phyloP scores from a whole-genome alignment of 1,140 invertebrate species.

The Chrysoperla carnea region DNA sequence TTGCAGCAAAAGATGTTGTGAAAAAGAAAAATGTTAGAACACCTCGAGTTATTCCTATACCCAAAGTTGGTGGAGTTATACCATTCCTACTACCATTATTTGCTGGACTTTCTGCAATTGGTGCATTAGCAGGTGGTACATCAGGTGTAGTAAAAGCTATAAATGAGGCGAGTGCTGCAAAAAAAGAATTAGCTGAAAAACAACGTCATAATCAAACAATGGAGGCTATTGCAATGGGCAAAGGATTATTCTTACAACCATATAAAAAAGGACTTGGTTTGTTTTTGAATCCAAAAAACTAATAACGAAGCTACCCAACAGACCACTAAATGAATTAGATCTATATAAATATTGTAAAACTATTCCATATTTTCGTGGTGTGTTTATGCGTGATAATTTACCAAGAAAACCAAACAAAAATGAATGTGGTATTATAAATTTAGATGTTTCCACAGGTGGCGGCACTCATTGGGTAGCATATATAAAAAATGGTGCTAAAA shows the following conservation, averaged over 20 bases:
- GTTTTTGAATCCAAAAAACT: conserved; percentile 10
- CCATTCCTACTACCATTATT: conserved; percentile 6
- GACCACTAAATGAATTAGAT: conserved; percentile 11
- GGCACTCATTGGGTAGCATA: conserved; percentile 16
- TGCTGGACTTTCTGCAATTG: conserved; percentile 5
- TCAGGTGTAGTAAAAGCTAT: conserved; percentile 17
- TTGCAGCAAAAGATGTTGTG: conserved; percentile 2
- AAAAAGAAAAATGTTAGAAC: not conserved
- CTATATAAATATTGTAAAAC: conserved; percentile 9
- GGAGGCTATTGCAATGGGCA: conserved; percentile 16
- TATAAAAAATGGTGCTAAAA: conserved; percentile 8
- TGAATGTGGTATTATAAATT: conserved; percentile 14
- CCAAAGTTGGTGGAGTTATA: conserved; percentile 4
- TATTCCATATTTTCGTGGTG: conserved; percentile 15
- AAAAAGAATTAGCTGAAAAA: conserved; percentile 13
- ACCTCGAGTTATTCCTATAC: conserved; percentile 4
- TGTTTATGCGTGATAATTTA: conserved; percentile 15
- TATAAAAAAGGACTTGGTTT: conserved; percentile 16
- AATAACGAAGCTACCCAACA: conserved; percentile 6
- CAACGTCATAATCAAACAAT: conserved; percentile 17
- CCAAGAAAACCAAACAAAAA: conserved; percentile 5
- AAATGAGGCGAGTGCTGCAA: conserved; percentile 14
- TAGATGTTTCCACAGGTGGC: conserved; percentile 8
- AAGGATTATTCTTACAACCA: conserved; percentile 18
- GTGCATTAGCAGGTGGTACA: conserved; percentile 8